Base-by-base conservation (phyloP, 2,888 invertebrate species). In the Phanerotoma sp. region DNA sequence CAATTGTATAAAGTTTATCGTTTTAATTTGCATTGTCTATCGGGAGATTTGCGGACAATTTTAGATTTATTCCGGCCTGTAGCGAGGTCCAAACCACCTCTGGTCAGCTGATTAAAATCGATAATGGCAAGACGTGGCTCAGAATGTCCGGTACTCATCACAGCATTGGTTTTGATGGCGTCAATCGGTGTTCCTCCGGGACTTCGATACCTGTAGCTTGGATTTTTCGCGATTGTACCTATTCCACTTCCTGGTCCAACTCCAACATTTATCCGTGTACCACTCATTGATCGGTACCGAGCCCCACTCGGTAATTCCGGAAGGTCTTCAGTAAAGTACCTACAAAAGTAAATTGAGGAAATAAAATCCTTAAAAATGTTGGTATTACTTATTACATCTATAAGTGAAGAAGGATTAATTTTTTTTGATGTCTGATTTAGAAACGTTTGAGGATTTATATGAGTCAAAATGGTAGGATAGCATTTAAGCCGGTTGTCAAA, bases 71-170 rank as follows among this genome's bases (percentile, higher is more conserved):
- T 70, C 40, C 64, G 66, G 54, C 66, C 69, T 46, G 72, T 75
- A 32, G 80, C 81, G 56, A 78, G 71, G 55, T 83, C 83, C 44
- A 85, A 75, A 52, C 84, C 83, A 30, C 83, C 83, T 48, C 83
- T 79, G 5, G 86, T 85, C 69, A 87, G 81, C 74, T 84, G 81
- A 79, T 87, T 88, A 70, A 88, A 84, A 79, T 88, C 87, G 61
- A 88, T 87, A 65, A 88, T 87, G 21, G 86, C 84, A 58, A 88
- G 79, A 68, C 83, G 82, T n/a, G 87, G 86, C 68, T 84, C 69
- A 61, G 33, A 72, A 73, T 65, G 68, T 55, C 65, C 68, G 53
- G 56, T 25, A 45, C 54, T 41, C 66, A 58, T 49, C 55, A 57
- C 51, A 64, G 56, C 54, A 60, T 60, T 53, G 64, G 37, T 21